A percentile compares a stretch with the other conserved stretches of the same genome.
Evolutionary conservation across 2,797 vertebrate species (phyloP).

Genomic region (Acanthopagrus latus): DNA sequence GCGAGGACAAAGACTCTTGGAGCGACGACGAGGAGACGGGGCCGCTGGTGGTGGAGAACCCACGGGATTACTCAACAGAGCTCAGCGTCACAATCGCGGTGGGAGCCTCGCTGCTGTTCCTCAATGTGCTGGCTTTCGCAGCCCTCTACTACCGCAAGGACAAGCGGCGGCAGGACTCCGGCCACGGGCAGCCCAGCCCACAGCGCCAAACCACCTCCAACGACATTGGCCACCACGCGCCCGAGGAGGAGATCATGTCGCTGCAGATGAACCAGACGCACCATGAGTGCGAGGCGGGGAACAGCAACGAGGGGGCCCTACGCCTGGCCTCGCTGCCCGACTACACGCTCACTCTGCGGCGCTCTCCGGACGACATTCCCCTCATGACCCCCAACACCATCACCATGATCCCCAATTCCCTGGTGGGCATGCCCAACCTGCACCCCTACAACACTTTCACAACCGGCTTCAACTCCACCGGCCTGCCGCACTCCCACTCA

Average conservation of each 20-base stretch:
- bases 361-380: slow-evolving; percentile 97
- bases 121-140: slow-evolving; percentile 96
- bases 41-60: slow-evolving; percentile 93
- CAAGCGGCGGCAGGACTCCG: slow-evolving; percentile 94
- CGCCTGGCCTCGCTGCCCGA: slow-evolving; percentile 94
- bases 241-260: slow-evolving; percentile 96
- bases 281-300: slow-evolving; percentile 92
- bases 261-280: slow-evolving; percentile 96
- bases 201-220: slow-evolving; percentile 88
- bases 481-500: slow-evolving; percentile 98
- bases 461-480: slow-evolving; percentile 95
- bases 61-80: slow-evolving; percentile 97
- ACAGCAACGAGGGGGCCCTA: slow-evolving; percentile 84
- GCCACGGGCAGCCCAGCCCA: slow-evolving; percentile 93
- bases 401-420: slow-evolving; percentile 98
- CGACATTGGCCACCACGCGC: slow-evolving; percentile 90
- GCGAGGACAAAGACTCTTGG: slow-evolving; percentile 93
- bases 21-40: slow-evolving; percentile 89
- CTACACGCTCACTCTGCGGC: slow-evolving; percentile 96
- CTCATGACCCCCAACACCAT: slow-evolving; percentile 99
- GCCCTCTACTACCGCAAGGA: slow-evolving; percentile 99
- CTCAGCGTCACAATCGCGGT: slow-evolving; percentile 98
- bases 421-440: slow-evolving; percentile 97
- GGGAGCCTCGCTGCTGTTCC: slow-evolving; percentile 96
- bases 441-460: slow-evolving; percentile 99